A percentile compares a stretch with the other conserved stretches of the same genome.
These are phyloP conservation scores for Notolabrus celidotus DNA, from an alignment of 2,797 vertebrate species.

Conservation along the genomic window DNA sequence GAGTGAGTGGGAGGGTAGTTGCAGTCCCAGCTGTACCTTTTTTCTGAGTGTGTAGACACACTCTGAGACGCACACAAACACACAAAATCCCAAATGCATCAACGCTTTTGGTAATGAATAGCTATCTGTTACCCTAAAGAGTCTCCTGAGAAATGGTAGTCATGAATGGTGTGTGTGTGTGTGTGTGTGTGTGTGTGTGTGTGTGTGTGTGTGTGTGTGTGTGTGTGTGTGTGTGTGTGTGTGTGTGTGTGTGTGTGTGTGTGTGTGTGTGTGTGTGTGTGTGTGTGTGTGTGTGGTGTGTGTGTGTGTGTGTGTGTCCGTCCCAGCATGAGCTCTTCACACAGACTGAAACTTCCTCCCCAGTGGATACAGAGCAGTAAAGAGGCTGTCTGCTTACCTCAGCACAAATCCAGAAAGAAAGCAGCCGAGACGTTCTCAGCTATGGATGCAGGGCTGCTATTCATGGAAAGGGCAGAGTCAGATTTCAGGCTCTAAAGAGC, in stretches of 20 bases:
- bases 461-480: conserved; percentile 52
- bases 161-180: conserved; percentile 54
- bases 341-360: conserved; percentile 56
- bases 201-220: conserved; percentile 20
- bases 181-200: conserved; percentile 13
- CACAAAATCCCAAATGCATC: conserved; percentile 59
- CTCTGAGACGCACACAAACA: conserved; percentile 22
- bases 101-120: conserved; percentile 74
- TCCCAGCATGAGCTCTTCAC: conserved; percentile 53
- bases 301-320: too few species aligned
- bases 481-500: conserved; percentile 49
- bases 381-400: conserved; percentile 69
- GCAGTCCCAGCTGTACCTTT: conserved; percentile 10
- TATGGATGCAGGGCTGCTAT: conserved; percentile 60
- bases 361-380: conserved; percentile 53
- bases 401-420: conserved; percentile 64
- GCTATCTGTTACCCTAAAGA: conserved; percentile 68
- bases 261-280: conserved; percentile 20
- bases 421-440: conserved; percentile 42
- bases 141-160: conserved; percentile 58
- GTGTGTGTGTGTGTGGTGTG: conserved; percentile 23
- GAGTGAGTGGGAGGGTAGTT: conserved; percentile 16
- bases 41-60: conserved; percentile 10
- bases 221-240: conserved; percentile 21
- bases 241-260: conserved; percentile 13